These are phyloP conservation scores for Drosophila neotestacea DNA, from an alignment of 2,888 invertebrate species.

Conservation along the genomic window DNA sequence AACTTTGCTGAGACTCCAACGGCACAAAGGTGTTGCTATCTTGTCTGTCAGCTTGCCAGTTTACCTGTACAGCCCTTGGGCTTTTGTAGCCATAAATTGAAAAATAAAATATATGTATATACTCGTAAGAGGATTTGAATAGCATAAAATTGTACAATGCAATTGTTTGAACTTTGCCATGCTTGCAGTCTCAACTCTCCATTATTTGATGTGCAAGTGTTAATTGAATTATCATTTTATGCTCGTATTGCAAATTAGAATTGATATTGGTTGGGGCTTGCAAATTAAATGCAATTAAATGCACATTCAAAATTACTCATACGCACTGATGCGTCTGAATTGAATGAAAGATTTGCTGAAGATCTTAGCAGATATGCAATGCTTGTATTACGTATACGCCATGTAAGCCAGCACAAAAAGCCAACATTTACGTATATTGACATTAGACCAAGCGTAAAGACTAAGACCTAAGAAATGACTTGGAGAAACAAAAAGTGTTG, in stretches of 20 bases:
- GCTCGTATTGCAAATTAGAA: constrained; percentile 33
- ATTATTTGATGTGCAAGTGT: constrained; percentile 21
- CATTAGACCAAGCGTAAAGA: constrained; percentile 51
- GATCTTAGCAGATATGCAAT: constrained; percentile 7
- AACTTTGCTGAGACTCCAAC: neutral
- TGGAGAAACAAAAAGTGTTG: constrained; percentile 64
- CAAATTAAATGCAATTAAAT: constrained; percentile 65
- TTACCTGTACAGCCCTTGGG: constrained; percentile 12
- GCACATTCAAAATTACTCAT: constrained; percentile 62
- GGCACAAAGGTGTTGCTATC: constrained; percentile 24
- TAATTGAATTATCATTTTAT: constrained; percentile 52
- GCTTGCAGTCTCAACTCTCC: constrained; percentile 13
- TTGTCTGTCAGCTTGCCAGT: constrained; percentile 1
- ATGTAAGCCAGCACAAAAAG: constrained; percentile 36
- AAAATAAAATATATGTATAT: constrained; percentile 19
- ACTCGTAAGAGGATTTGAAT: constrained; percentile 26
- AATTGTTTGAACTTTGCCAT: neutral
- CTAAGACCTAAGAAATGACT: constrained; percentile 27
- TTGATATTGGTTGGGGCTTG: constrained; percentile 12
- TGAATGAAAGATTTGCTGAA: constrained; percentile 16
- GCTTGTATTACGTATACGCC: constrained; percentile 34
- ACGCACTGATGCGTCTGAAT: constrained; percentile 66
- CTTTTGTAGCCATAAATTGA: constrained; percentile 29
- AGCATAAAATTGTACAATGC: constrained; percentile 8
- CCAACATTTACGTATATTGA: constrained; percentile 58